A percentile compares a stretch with the other conserved stretches of the same genome.
phyloP scores from a whole-genome alignment of 1,140 invertebrate species.

The Anthonomus grandis region DNA sequence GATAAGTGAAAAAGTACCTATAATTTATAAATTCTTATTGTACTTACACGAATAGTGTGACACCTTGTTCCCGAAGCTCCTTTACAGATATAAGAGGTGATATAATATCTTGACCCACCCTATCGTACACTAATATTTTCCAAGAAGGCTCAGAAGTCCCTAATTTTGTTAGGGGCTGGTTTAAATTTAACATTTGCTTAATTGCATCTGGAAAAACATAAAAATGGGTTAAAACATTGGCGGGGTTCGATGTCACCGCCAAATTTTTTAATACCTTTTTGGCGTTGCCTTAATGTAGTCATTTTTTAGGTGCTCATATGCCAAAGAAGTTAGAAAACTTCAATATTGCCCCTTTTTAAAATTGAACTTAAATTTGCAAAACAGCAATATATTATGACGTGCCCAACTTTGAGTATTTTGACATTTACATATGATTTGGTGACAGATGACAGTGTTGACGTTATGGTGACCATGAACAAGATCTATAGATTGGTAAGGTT shows the following conservation, averaged over 20 bases:
- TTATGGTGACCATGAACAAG: too few relatives aligned
- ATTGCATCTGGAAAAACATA: slow-evolving; percentile 65
- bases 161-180: slow-evolving; percentile 72
- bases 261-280: slow-evolving; percentile 13
- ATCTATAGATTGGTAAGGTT: too few relatives aligned
- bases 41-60: slow-evolving; percentile 97
- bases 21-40: slow-evolving; percentile 48
- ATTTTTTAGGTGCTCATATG: too few relatives aligned
- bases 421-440: not conserved
- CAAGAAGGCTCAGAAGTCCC: slow-evolving; percentile 81
- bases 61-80: slow-evolving; percentile 91
- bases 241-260: not conserved
- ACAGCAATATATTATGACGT: not conserved
- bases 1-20: not conserved
- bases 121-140: slow-evolving; percentile 96
- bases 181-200: slow-evolving; percentile 93
- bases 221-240: not conserved
- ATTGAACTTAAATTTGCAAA: not conserved
- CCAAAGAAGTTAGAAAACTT: too few relatives aligned
- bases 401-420: not conserved
- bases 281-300: slow-evolving; percentile 21
- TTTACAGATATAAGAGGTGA: slow-evolving; percentile 95
- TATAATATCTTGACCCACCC: slow-evolving; percentile 96
- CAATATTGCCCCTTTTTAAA: not conserved
- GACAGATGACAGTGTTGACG: not conserved